A percentile compares a stretch with the other conserved stretches of the same genome.
Conservation (phyloP, 2,888 invertebrate species). For the Drosophila emarginata region DNA sequence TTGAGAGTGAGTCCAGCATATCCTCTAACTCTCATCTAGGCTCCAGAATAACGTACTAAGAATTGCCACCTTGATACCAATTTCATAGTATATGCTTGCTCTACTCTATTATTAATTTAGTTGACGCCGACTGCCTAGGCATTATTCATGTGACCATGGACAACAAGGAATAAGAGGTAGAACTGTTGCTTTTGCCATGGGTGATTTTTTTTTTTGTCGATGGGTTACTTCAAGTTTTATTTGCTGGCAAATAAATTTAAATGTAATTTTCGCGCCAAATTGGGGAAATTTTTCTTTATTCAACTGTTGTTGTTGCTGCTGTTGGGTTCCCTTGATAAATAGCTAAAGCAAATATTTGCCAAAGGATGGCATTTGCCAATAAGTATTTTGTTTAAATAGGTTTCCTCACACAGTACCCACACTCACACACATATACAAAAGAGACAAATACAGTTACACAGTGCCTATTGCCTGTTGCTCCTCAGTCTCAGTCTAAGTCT, state of each 20-base stretch:
- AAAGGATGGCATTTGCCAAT: slow-evolving; percentile 69
- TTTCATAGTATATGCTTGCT: slow-evolving; percentile 23
- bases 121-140: slow-evolving; percentile 34
- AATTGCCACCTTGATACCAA: slow-evolving; percentile 22
- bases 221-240: slow-evolving; percentile 14
- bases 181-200: not conserved
- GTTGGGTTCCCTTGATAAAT: slow-evolving; percentile 36
- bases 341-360: slow-evolving; percentile 64
- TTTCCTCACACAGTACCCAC: slow-evolving; percentile 44
- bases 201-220: not conserved
- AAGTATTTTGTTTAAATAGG: slow-evolving; percentile 76
- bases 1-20: slow-evolving; percentile 35
- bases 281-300: slow-evolving; percentile 41
- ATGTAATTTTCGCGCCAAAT: slow-evolving; percentile 50
- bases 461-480: slow-evolving; percentile 30
- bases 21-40: not conserved
- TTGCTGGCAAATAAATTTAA: slow-evolving; percentile 44
- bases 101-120: slow-evolving; percentile 58
- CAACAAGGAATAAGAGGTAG: slow-evolving; percentile 2
- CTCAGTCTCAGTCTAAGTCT: slow-evolving; percentile 13
- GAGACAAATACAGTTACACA: not conserved
- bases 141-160: slow-evolving; percentile 58
- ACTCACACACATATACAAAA: not conserved
- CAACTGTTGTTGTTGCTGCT: slow-evolving; percentile 29
- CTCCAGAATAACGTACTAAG: not conserved